phyloP scores from a whole-genome alignment of 2,797 vertebrate genomes.

The Nannoperca obscura region DNA sequence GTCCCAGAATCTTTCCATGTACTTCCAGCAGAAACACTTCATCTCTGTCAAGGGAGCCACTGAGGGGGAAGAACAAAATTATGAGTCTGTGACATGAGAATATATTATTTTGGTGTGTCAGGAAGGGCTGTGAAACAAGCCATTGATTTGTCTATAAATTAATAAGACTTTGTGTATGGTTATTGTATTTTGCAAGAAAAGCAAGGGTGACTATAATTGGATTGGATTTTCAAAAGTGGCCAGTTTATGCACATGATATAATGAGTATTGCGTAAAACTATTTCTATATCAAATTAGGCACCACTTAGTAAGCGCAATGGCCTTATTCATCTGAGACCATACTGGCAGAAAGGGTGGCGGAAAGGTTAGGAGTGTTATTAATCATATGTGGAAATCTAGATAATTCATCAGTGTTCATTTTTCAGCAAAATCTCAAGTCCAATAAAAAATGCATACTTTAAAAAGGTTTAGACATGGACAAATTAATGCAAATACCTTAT shows the following conservation, averaged over 20 bases:
- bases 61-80: constrained; percentile 32
- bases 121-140: constrained; percentile 9
- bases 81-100: constrained; percentile 23
- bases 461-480: constrained; percentile 1
- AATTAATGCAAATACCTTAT: not conserved
- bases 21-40: constrained; percentile 45
- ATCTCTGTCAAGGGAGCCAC: constrained; percentile 32
- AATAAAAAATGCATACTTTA: constrained; percentile 1
- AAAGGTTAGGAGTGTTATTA: constrained; percentile 58
- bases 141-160: constrained; percentile 26
- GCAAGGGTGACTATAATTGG: constrained; percentile 25
- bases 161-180: constrained; percentile 26
- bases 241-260: constrained; percentile 34
- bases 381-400: constrained; percentile 41
- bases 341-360: constrained; percentile 14
- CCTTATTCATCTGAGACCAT: constrained; percentile 50
- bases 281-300: constrained; percentile 41
- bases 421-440: constrained; percentile 5
- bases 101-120: constrained; percentile 9
- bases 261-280: constrained; percentile 37
- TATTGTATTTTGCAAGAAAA: constrained; percentile 28
- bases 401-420: constrained; percentile 27
- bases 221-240: constrained; percentile 49
- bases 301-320: constrained; percentile 41
- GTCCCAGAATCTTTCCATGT: constrained; percentile 58